phyloP scores from a whole-genome alignment of 2,113 vertebrate species.

The Ceyx cyanopectus region DNA sequence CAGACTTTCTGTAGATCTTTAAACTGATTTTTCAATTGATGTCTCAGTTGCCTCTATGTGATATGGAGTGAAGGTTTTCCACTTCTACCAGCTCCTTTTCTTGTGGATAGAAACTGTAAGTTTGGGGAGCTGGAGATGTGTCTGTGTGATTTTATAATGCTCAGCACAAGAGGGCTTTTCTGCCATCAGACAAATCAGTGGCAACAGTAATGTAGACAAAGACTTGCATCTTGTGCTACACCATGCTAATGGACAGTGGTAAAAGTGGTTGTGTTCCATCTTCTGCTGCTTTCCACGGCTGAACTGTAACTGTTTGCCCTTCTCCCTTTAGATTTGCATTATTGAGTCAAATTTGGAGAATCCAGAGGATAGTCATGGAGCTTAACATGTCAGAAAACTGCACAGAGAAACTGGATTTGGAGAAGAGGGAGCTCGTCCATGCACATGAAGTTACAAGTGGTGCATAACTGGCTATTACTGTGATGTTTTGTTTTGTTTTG shows the following conservation, averaged over 20 bases:
- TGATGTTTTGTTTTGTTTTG: background rate
- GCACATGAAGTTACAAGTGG: background rate
- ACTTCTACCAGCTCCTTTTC: background rate
- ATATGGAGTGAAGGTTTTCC: background rate
- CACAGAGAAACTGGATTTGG: background rate
- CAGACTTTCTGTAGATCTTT: background rate
- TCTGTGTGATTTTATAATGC: background rate
- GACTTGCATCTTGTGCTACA: background rate
- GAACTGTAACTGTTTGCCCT: background rate
- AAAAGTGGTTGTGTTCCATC: background rate
- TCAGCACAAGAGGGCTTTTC: background rate
- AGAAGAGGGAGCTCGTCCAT: background rate
- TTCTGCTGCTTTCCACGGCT: background rate
- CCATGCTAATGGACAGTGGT: background rate
- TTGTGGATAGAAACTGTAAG: background rate
- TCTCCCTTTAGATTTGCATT: rapidly evolving
- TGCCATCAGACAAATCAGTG: background rate
- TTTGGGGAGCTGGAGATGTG: rapidly evolving
- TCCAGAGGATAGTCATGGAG: background rate
- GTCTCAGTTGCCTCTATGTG: background rate
- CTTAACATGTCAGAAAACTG: background rate
- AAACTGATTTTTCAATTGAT: background rate
- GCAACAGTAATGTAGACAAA: rapidly evolving
- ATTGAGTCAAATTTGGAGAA: background rate
- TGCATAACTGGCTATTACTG: background rate